A percentile compares a stretch with the other conserved stretches of the same genome.
These are phyloP conservation scores for Drosophila macrospina DNA, from an alignment of 2,888 invertebrate genomes.

Conservation along the genomic window DNA sequence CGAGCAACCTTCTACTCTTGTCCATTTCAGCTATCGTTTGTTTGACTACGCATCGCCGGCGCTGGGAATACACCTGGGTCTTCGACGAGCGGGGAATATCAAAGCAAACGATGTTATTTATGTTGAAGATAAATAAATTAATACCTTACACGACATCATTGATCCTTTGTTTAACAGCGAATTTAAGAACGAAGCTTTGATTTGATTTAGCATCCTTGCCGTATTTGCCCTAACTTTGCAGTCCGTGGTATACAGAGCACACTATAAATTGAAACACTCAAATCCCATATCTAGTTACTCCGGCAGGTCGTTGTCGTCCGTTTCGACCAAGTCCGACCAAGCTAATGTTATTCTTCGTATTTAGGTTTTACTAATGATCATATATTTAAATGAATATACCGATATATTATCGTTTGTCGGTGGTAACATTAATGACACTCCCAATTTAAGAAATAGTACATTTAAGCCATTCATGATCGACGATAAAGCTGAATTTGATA, in stretches of 20 bases:
- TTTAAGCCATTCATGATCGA: background rate
- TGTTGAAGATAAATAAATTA: conserved; percentile 82
- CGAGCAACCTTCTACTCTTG: background rate
- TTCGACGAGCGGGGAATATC: conserved; percentile 85
- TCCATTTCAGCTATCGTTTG: conserved; percentile 71
- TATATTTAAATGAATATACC: conserved; percentile 7
- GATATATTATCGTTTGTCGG: background rate
- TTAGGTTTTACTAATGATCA: background rate
- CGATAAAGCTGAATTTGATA: background rate
- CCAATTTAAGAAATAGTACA: background rate
- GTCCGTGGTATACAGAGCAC: conserved; percentile 89
- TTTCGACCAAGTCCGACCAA: background rate
- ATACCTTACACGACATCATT: too few relatives aligned
- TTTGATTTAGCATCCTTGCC: conserved; percentile 88
- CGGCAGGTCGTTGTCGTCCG: background rate
- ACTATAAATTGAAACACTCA: conserved; percentile 88
- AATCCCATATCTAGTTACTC: conserved; percentile 86
- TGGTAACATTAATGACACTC: background rate
- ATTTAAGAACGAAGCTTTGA: conserved; percentile 87
- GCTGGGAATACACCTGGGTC: conserved; percentile 86
- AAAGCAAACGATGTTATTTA: conserved; percentile 86
- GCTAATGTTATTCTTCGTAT: conserved; percentile 14
- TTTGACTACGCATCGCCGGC: conserved; percentile 83
- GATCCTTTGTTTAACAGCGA: conserved; percentile 79
- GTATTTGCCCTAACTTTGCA: conserved; percentile 86